Base-by-base conservation (phyloP, 2,888 invertebrate genomes). In the Itoplectis maculator region DNA sequence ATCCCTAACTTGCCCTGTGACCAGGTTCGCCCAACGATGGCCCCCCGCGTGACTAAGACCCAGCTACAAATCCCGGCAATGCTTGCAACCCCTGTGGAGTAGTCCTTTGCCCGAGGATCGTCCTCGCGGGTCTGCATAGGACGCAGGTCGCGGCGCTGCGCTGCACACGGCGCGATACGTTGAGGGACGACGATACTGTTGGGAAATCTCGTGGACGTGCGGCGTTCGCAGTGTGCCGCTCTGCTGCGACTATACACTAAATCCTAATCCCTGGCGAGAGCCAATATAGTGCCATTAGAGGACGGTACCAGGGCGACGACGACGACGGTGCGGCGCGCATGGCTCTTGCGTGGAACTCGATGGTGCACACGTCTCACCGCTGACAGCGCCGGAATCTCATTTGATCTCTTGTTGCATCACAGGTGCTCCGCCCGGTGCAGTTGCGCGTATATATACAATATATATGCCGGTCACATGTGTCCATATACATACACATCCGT, bases 141-240 rank as follows among this genome's bases (percentile, higher is more conserved):
- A 15, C 11, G 18, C 61, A 61, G n/a, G n/a, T 15, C 9, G 37
- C 18, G 15, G 15, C 15, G 15, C 37, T n/a, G 37, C 61, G 11
- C n/a, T n/a, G n/a, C n/a, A n/a, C n/a, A 61, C 15, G n/a, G 23
- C 8, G 11, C 15, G 35, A 40, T 15, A 35, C 61, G 37, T 23
- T 59, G 56, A n/a, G 23, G 23, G 29, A 13, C 4, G 63, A 63
- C 63, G 63, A 51, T 51, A 63, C 63, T 65, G 54, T 37, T 75
- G 74, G 74, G 65, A 75, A 75, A 75, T 75, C 40, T 65, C 65
- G 29, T 15, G 40, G 54, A 75, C 54, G 51, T 42, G 40, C 54
- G 40, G 23, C 13, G 45, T 54, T 75, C 35, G 68, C 51, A 13
- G 18, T 13, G 15, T 13, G 15, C 18, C 11, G 0, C 18, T n/a